phyloP scores from a whole-genome alignment of 2,888 invertebrate species.

The Tuberolachnus salignus region DNA sequence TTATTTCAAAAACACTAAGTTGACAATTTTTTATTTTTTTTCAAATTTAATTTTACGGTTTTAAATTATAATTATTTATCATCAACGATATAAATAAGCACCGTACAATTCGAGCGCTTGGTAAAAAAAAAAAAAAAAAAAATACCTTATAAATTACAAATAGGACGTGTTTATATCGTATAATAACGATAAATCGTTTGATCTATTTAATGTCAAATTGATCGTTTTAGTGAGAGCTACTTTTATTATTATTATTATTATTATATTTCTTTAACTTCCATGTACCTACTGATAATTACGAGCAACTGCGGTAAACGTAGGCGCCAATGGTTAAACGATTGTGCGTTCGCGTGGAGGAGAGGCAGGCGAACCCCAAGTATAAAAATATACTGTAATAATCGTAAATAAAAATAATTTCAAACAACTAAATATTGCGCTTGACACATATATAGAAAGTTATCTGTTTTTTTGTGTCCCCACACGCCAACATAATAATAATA shows the following conservation, averaged over 20 bases:
- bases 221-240: conserved; percentile 19
- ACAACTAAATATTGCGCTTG: conserved; percentile 15
- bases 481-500: background rate
- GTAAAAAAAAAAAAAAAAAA: too few relatives aligned
- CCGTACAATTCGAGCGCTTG: too few relatives aligned
- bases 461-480: conserved; percentile 9
- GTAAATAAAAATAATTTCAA: conserved; percentile 30
- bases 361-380: background rate
- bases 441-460: conserved; percentile 43
- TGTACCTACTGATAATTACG: conserved; percentile 16
- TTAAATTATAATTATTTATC: too few relatives aligned
- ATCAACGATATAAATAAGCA: too few relatives aligned
- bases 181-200: conserved; percentile 1
- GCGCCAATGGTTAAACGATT: conserved; percentile 14
- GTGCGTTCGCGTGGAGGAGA: background rate
- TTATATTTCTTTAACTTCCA: background rate
- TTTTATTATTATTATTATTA: too few relatives aligned
- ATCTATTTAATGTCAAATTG: background rate
- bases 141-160: too few relatives aligned
- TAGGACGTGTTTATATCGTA: background rate
- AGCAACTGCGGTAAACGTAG: background rate
- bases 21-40: too few relatives aligned
- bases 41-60: too few relatives aligned
- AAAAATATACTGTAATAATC: conserved; percentile 23
- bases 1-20: too few relatives aligned